Conservation (phyloP, 2,888 invertebrate genomes). For the Anthrax anthrax region DNA sequence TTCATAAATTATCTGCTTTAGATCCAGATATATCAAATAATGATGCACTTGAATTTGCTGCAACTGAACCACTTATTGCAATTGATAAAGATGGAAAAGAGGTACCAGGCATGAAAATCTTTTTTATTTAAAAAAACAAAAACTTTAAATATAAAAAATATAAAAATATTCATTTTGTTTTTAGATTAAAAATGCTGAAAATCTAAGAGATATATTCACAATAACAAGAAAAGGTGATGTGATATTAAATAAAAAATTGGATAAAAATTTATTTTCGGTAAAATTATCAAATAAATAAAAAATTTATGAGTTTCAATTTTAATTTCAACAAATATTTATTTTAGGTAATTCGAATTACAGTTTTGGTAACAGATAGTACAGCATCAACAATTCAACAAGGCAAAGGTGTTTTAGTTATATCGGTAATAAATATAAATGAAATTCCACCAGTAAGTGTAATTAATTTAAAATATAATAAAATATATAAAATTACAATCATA, state of each 20-base stretch:
- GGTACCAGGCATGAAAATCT: conserved; percentile 28
- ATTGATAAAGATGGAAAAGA: conserved; percentile 72
- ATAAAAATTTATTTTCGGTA: conserved; percentile 32
- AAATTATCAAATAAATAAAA: background rate
- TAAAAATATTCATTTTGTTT: background rate
- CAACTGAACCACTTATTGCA: conserved; percentile 58
- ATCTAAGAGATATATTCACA: conserved; percentile 48
- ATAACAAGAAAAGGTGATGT: conserved; percentile 44
- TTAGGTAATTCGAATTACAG: conserved; percentile 56
- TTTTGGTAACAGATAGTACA: conserved; percentile 67
- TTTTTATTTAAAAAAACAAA: no score
- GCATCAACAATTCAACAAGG: conserved; percentile 68
- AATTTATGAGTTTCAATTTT: background rate
- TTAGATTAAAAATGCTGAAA: conserved; percentile 27
- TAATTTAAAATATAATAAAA: no score
- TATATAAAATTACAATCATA: no score
- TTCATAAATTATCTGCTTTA: conserved; percentile 56
- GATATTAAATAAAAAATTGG: conserved; percentile 27
- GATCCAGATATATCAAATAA: conserved; percentile 65
- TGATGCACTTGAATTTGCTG: conserved; percentile 48
- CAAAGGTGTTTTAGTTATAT: conserved; percentile 47
- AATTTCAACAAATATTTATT: background rate
- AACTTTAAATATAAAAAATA: no score
- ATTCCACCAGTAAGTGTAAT: conserved; percentile 40
- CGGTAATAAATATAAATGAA: conserved; percentile 56